These are phyloP conservation scores for Parazoanthus darwini DNA, from an alignment of 92 coral and sea anemone species.

Conservation along the genomic window DNA sequence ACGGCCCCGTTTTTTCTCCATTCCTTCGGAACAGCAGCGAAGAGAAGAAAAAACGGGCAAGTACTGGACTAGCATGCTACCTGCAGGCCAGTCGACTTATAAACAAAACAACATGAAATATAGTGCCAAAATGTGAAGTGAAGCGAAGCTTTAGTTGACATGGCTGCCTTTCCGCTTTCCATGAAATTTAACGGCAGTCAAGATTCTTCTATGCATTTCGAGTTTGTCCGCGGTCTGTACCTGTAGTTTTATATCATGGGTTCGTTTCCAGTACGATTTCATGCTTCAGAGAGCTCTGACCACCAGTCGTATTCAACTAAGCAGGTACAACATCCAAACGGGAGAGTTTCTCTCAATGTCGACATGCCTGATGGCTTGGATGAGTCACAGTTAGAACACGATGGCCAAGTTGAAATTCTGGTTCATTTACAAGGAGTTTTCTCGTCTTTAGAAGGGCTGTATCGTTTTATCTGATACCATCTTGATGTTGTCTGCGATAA, in stretches of 20 bases:
- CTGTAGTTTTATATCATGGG: conserved; percentile 3
- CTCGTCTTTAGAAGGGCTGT: neutral
- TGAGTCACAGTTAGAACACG: neutral
- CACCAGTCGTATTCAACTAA: conserved; percentile 1
- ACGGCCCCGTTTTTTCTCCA: no score
- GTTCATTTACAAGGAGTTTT: neutral
- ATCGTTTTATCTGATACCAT: neutral
- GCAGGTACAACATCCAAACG: conserved; percentile 11
- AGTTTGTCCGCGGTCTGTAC: conserved; percentile 1
- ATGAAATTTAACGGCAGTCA: neutral
- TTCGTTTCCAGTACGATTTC: conserved; percentile 12
- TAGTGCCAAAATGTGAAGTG: no score
- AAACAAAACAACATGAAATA: no score
- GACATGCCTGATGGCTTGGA: conserved; percentile 41
- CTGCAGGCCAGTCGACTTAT: no score
- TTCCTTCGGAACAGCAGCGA: no score
- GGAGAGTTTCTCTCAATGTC: neutral
- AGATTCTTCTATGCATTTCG: neutral
- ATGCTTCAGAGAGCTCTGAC: conserved; percentile 21
- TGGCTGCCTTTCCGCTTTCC: no score
- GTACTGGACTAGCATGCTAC: no score
- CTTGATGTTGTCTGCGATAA: neutral
- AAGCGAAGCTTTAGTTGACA: no score
- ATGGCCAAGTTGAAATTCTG: neutral
- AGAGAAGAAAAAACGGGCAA: no score